Conservation (phyloP, 2,888 invertebrate genomes). For the Actias luna region DNA sequence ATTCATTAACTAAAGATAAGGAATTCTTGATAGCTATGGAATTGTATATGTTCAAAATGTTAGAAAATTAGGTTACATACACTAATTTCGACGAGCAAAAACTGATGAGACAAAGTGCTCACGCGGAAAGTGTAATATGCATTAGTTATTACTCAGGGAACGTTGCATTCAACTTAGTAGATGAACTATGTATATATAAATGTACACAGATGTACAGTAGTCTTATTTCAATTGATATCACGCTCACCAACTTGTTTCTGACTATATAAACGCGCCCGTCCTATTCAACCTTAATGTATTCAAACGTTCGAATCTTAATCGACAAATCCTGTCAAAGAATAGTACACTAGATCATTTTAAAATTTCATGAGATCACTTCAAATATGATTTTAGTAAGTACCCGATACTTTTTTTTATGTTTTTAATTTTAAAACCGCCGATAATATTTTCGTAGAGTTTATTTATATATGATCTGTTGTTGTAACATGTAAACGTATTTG, state of each 20-base stretch:
- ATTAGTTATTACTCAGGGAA: conserved; percentile 1
- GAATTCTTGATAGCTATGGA: neutral
- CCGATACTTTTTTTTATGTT: neutral
- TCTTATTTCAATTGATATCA: conserved; percentile 66
- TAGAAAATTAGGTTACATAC: neutral
- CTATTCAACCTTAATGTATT: conserved; percentile 63
- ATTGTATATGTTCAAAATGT: neutral
- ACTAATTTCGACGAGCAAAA: neutral
- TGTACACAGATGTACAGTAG: conserved; percentile 48
- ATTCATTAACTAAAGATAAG: neutral
- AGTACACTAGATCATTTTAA: conserved; percentile 23
- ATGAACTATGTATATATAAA: conserved; percentile 46
- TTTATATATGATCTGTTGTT: too few relatives aligned
- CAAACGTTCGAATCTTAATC: conserved; percentile 56
- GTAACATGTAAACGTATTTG: too few relatives aligned
- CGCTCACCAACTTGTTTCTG: conserved; percentile 55
- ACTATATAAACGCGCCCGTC: conserved; percentile 67
- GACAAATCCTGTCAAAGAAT: conserved; percentile 42
- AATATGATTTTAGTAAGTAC: conserved; percentile 66
- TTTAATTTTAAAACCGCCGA: neutral
- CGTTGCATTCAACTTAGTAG: conserved; percentile 27
- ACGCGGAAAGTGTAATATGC: neutral
- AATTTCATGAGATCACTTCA: conserved; percentile 39
- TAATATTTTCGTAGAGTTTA: too few relatives aligned
- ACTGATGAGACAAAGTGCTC: conserved; percentile 7